These are phyloP conservation scores for Diglossa cyanea DNA, from an alignment of 2,797 vertebrate genomes.

Conservation along the genomic window DNA sequence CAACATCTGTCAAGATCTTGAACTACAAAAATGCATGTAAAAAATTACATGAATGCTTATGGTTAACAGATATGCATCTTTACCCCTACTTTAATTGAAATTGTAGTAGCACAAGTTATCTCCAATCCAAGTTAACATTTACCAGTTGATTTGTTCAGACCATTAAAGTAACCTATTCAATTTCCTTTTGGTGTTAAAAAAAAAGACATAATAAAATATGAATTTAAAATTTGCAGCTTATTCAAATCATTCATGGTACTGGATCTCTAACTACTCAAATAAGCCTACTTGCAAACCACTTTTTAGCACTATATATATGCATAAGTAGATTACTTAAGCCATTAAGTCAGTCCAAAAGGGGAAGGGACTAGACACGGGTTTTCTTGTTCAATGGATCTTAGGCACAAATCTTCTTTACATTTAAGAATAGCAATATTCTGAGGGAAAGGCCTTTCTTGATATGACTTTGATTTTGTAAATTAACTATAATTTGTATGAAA, in stretches of 20 bases:
- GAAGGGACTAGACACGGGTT: background rate
- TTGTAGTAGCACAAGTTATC: background rate
- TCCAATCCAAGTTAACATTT: background rate
- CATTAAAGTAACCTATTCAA: accelerated
- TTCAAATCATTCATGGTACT: background rate
- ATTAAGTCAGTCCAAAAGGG: conserved; percentile 1
- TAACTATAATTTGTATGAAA: background rate
- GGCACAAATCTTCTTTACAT: conserved; percentile 31
- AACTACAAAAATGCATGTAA: background rate
- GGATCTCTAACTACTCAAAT: conserved; percentile 8
- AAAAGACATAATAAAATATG: background rate
- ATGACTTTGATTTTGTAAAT: background rate
- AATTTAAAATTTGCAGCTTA: background rate
- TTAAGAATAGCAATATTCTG: conserved; percentile 39
- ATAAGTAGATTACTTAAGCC: background rate
- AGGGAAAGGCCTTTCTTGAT: background rate
- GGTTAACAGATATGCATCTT: background rate
- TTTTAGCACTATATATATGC: conserved; percentile 7
- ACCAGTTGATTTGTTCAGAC: background rate
- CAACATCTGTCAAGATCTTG: background rate
- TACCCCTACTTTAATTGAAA: background rate
- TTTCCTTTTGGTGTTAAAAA: background rate
- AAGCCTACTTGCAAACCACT: background rate
- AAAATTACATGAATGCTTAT: background rate
- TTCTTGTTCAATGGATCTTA: conserved; percentile 47